Evolutionary conservation across 2,113 vertebrate genomes (phyloP).

Genomic region (Rhagologus leucostigma): DNA sequence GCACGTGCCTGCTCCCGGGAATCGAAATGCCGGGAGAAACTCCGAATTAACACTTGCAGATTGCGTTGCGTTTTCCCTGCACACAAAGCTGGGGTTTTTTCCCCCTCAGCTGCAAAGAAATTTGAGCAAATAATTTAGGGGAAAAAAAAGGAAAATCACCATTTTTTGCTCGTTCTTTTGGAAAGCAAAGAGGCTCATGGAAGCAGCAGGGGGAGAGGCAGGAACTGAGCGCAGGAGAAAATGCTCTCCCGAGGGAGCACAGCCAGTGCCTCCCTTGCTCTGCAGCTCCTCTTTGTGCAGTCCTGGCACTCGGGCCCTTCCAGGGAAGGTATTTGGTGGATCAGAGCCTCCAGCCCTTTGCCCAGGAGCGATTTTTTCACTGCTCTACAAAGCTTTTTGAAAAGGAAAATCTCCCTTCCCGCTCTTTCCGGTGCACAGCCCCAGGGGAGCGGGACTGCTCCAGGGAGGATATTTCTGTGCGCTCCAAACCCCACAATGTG

Average conservation of each 20-base stretch:
- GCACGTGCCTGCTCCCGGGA: fast-evolving
- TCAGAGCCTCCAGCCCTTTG: neutral
- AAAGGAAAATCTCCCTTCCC: neutral
- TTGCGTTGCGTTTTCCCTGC: neutral
- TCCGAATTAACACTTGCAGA: neutral
- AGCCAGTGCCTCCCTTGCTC: neutral
- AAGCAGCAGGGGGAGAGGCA: neutral
- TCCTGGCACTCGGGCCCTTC: neutral
- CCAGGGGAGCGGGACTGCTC: neutral
- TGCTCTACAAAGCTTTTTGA: neutral
- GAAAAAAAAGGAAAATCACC: fast-evolving
- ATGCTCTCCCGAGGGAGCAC: neutral
- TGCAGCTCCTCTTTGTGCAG: neutral
- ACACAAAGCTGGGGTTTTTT: neutral
- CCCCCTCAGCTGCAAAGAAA: neutral
- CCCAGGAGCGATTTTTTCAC: neutral
- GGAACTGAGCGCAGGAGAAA: neutral
- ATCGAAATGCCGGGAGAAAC: fast-evolving
- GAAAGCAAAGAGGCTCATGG: neutral
- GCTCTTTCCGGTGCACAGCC: fast-evolving
- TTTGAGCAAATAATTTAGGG: neutral
- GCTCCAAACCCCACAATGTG: neutral
- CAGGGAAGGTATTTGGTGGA: neutral
- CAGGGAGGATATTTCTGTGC: neutral
- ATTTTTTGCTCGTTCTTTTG: fast-evolving